These are phyloP conservation scores for Ivindomyrus marchei DNA, from an alignment of 2,113 vertebrate species.

Conservation along the genomic window DNA sequence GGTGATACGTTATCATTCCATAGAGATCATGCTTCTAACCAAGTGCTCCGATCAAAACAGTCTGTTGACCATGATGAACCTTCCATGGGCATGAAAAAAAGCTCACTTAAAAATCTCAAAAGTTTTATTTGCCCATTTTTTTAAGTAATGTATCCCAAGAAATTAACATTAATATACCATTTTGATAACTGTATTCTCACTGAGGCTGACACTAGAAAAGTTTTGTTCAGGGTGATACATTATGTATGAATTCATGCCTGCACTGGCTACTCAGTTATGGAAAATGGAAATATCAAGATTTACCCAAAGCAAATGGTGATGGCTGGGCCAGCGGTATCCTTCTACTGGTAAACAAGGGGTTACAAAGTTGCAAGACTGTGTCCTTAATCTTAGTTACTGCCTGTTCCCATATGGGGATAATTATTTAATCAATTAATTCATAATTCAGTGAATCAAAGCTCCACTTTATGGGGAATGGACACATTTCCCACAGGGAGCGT, in stretches of 20 bases:
- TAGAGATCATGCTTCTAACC: not conserved
- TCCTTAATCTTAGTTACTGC: not conserved
- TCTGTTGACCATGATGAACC: not conserved
- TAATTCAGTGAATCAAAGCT: not conserved
- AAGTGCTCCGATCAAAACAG: not conserved
- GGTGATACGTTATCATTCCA: not conserved
- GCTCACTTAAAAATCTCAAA: not conserved
- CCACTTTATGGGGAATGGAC: not conserved
- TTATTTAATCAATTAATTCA: conserved; percentile 3
- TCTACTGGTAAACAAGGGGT: not conserved
- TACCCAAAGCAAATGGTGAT: not conserved
- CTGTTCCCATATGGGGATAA: not conserved
- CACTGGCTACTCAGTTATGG: not conserved
- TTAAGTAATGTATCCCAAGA: not conserved
- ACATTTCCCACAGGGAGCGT: not conserved
- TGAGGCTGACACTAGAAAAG: not conserved
- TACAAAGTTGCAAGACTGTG: not conserved
- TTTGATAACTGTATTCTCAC: not conserved
- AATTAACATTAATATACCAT: not conserved
- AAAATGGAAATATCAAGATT: not conserved
- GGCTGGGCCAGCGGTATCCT: not conserved
- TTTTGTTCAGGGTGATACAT: not conserved
- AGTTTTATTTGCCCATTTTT: not conserved
- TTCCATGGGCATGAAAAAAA: not conserved
- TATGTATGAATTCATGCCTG: not conserved